A percentile compares a stretch with the other conserved stretches of the same genome.
These are phyloP conservation scores for Phalanger gymnotis DNA, from an alignment of 2,797 vertebrate genomes.

Conservation along the genomic window DNA sequence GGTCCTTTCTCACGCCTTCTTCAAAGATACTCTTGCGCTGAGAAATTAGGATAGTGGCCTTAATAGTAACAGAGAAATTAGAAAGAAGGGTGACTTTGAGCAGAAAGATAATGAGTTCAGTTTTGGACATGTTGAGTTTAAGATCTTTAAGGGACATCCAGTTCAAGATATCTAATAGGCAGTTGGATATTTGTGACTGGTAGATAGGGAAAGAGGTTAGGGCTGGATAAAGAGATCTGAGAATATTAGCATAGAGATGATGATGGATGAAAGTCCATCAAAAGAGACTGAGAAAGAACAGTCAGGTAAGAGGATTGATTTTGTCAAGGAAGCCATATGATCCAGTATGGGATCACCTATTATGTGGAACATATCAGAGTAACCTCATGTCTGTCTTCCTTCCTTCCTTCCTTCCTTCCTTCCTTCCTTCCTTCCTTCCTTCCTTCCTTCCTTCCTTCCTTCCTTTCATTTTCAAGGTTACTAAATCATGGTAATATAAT, in stretches of 20 bases:
- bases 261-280: not conserved
- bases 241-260: not conserved
- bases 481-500: not conserved
- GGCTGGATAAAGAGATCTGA: not conserved
- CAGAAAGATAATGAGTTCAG: not conserved
- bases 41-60: not conserved
- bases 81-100: not conserved
- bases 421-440: too few relatives aligned
- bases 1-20: not conserved
- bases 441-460: too few relatives aligned
- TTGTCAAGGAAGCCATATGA: not conserved
- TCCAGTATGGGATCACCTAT: not conserved
- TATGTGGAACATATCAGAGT: not conserved
- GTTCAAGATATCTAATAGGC: not conserved
- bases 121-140: not conserved
- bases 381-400: not conserved
- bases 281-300: not conserved
- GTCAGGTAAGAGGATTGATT: not conserved
- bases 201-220: not conserved
- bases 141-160: not conserved
- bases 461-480: not conserved
- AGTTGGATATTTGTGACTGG: not conserved
- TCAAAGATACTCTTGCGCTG: not conserved
- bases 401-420: not conserved
- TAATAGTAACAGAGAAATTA: not conserved